Conservation (phyloP, 2,888 invertebrate species). For the Drosophila putrida region DNA sequence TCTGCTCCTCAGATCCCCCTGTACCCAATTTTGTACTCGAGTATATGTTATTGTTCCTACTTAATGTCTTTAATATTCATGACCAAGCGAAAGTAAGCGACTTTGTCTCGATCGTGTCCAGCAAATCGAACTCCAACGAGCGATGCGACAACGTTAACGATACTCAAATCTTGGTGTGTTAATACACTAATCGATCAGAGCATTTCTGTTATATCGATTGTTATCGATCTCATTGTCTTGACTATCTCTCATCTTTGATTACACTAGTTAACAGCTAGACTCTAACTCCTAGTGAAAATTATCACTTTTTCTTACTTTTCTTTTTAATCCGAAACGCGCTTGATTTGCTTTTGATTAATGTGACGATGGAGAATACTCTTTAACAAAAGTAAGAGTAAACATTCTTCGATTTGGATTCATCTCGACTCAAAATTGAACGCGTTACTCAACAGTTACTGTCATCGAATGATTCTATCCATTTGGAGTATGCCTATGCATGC, state of each 20-base stretch:
- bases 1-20: slow-evolving; percentile 7
- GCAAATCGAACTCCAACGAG: slow-evolving; percentile 66
- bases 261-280: too few species aligned
- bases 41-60: slow-evolving; percentile 76
- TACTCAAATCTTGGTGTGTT: slow-evolving; percentile 47
- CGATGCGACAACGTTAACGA: slow-evolving; percentile 53
- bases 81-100: slow-evolving; percentile 83
- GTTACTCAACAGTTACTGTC: slow-evolving; percentile 63
- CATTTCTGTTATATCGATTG: not conserved
- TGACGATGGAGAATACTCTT: too few species aligned
- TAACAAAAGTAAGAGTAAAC: slow-evolving; percentile 3
- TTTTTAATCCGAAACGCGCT: too few species aligned
- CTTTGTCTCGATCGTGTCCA: slow-evolving; percentile 81
- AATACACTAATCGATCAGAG: slow-evolving; percentile 10
- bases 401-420: not conserved
- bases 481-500: slow-evolving; percentile 58
- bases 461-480: slow-evolving; percentile 13
- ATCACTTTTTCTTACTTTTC: too few species aligned
- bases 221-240: too few species aligned
- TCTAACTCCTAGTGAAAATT: too few species aligned
- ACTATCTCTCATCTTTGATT: too few species aligned
- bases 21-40: slow-evolving; percentile 23
- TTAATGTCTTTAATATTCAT: slow-evolving; percentile 82
- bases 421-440: slow-evolving; percentile 51
- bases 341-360: too few species aligned